Evolutionary conservation across 2,113 vertebrate genomes (phyloP), one percentile per base, ranked within the genome.

Genomic region (Naja naja): DNA sequence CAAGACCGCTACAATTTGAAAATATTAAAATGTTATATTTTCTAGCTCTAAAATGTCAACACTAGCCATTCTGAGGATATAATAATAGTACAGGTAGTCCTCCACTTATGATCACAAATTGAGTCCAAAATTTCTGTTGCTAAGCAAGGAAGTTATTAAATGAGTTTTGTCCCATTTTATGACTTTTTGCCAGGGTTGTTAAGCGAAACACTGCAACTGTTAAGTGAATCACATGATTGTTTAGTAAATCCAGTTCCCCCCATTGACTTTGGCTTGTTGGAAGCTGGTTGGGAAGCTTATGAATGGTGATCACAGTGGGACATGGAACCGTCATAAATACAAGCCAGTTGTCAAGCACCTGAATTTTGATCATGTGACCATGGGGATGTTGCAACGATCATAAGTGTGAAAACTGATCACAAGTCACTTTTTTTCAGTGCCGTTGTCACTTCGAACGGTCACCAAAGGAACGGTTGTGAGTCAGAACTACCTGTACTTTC

Each of bases 1-100:
- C 99, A 97, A 99, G 98, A 92, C 99, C 99, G 95, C 99, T 99
- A 97, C 89, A 98, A 98, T 97, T 60, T 95, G 97, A 98, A 96
- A 97, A 98, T 92, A 96, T 97, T 97, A 98, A 98, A 98, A 97
- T 97, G 97, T 97, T 97, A 98, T 74, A 94, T 94, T 92, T 52
- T 95, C 45, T 88, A 93, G 94, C 23, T 39, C 95, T 52, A 56
- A 87, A 30, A 87, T 54, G 3, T 43, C 34, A 81, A 81, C 1
- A 43, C 18, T 81, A 81, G 34, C 34, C 6, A 34, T 81, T 22
- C 18, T 81, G 74, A 81, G 16, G 34, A 81, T 34, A 22, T 43
- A 81, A 39, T 81, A 43, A 22, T 16, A 81, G 74, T 81, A 34
- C 12, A 69, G 64, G 64, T 69, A 69, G 64, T 69, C 64, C 64